Percentiles rank a stretch among this genome's conserved stretches.
phyloP scores from a whole-genome alignment of 2,113 vertebrate species.

The Azemiops feae region DNA sequence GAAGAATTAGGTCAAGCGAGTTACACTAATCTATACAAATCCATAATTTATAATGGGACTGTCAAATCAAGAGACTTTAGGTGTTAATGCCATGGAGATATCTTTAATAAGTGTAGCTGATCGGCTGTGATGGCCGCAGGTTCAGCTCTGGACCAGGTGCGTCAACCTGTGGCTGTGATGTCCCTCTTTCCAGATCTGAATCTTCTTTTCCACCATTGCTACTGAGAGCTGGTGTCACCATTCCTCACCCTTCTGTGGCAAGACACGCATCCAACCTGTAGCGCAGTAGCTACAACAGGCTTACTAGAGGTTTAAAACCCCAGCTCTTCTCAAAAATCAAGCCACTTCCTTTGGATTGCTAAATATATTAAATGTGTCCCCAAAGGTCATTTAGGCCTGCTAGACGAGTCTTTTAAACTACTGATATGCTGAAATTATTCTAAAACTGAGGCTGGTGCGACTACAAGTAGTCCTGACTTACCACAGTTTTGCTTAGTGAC shows the following conservation, averaged over 20 bases:
- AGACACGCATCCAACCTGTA: not conserved
- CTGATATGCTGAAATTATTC: not conserved
- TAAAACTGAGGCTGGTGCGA: not conserved
- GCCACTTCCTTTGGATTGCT: not conserved
- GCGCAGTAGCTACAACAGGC: not conserved
- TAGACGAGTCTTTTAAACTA: not conserved
- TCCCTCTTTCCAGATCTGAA: not conserved
- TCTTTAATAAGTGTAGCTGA: not conserved
- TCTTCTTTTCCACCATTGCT: not conserved
- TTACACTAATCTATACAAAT: slow-evolving; percentile 24
- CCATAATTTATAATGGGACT: not conserved
- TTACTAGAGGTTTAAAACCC: not conserved
- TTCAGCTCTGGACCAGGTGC: not conserved
- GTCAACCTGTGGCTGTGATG: not conserved
- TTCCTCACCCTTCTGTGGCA: not conserved
- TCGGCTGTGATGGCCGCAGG: not conserved
- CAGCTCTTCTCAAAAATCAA: not conserved
- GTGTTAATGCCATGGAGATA: slow-evolving; percentile 26
- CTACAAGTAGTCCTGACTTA: not conserved
- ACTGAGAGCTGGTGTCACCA: not conserved
- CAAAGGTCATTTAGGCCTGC: not conserved
- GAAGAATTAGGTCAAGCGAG: slow-evolving; percentile 53
- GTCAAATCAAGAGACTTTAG: slow-evolving; percentile 1
- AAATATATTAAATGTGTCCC: not conserved
- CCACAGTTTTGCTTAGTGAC: no score